phyloP scores from a whole-genome alignment of 2,797 vertebrate species.

The Melanotaenia nigrans region DNA sequence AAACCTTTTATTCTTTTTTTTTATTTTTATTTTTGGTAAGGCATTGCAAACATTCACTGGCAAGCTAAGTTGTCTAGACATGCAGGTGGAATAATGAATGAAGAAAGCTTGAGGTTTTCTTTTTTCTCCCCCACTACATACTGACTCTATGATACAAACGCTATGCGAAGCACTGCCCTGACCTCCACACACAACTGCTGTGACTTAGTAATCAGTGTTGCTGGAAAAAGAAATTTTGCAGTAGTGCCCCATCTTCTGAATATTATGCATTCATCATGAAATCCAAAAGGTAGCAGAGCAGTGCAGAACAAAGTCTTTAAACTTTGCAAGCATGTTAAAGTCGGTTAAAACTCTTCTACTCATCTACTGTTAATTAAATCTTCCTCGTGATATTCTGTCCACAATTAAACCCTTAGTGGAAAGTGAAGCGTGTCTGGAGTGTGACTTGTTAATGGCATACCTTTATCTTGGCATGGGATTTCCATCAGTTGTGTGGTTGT shows the following conservation, averaged over 20 bases:
- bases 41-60: conserved; percentile 93
- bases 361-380: conserved; percentile 17
- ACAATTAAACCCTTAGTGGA: conserved; percentile 26
- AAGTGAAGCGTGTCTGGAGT: conserved; percentile 30
- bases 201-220: conserved; percentile 26
- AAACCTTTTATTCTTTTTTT: conserved; percentile 54
- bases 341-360: conserved; percentile 23
- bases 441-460: conserved; percentile 47
- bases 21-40: conserved; percentile 76
- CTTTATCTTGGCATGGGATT: conserved; percentile 51
- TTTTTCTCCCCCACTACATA: conserved; percentile 36
- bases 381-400: conserved; percentile 8
- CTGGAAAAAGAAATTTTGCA: conserved; percentile 30
- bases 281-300: conserved; percentile 38
- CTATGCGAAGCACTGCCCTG: conserved; percentile 41
- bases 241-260: conserved; percentile 39
- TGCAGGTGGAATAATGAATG: conserved; percentile 84
- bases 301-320: conserved; percentile 39
- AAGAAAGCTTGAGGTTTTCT: conserved; percentile 45
- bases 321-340: conserved; percentile 55
- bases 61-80: conserved; percentile 89
- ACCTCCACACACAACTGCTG: conserved; percentile 31
- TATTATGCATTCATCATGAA: conserved; percentile 70
- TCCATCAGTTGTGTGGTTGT: conserved; percentile 63
- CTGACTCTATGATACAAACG: conserved; percentile 58